Evolutionary conservation across 2,888 invertebrate species (phyloP).

Genomic region (Osmoderma eremita): DNA sequence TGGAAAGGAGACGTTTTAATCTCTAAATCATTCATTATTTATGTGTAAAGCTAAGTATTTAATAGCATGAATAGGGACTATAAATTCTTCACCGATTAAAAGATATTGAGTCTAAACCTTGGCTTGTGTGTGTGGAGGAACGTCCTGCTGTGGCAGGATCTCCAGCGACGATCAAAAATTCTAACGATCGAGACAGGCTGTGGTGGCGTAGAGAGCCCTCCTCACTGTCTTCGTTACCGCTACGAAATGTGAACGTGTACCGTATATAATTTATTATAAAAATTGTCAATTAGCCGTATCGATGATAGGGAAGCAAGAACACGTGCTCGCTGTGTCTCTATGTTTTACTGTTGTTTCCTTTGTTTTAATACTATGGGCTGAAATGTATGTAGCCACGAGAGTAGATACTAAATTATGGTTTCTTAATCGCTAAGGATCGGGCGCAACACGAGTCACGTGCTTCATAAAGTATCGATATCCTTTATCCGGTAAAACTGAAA

Average conservation of each 20-base stretch:
- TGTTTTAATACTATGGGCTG: background rate
- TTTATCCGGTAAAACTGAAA: background rate
- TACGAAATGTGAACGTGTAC: conserved; percentile 29
- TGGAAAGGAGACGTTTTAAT: conserved; percentile 32
- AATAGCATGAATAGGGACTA: conserved; percentile 41
- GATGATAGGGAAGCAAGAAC: conserved; percentile 30
- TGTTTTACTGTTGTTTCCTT: conserved; percentile 8
- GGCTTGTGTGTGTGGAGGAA: conserved; percentile 29
- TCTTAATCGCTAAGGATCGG: background rate
- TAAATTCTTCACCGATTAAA: conserved; percentile 44
- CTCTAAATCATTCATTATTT: conserved; percentile 44
- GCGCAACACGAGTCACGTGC: background rate
- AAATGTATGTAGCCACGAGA: background rate
- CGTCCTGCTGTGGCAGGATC: conserved; percentile 40
- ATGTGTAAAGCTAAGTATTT: conserved; percentile 43
- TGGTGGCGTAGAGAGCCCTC: too few species aligned
- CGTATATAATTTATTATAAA: conserved; percentile 35
- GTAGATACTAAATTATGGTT: conserved; percentile 1
- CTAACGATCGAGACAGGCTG: conserved; percentile 30
- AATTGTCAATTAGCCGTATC: conserved; percentile 39
- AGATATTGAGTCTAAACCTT: conserved; percentile 42
- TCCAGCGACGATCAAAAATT: conserved; percentile 34
- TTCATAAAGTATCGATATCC: background rate
- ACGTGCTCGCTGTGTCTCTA: conserved; percentile 18
- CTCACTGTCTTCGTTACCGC: conserved; percentile 5